Base-by-base conservation (phyloP, 2,113 vertebrate genomes). In the Dryoscopus gambensis region DNA sequence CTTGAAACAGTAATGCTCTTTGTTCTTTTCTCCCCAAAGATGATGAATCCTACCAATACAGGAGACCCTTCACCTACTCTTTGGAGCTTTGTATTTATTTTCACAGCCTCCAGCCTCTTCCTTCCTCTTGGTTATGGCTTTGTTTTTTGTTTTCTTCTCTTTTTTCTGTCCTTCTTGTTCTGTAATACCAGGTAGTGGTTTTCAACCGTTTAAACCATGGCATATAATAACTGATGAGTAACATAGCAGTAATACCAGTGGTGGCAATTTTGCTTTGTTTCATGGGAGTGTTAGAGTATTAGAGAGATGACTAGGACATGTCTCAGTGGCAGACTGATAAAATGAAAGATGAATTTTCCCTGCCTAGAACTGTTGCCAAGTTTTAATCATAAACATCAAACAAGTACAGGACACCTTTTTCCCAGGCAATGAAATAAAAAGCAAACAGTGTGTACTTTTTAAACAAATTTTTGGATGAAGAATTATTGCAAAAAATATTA, bases 261-360 rank as follows among this genome's bases (percentile, higher is more conserved):
- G 97, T 97, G 98, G 97, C 97, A 96, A 70, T 96, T 97, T 90
- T 87, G 73, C 95, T 97, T 98, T 97, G 97, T 97, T 97, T 84
- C 67, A 63, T 88, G 91, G 97, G 93, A 96, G 89, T 39, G 86
- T 94, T 76, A 92, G 76, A 84, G 89, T 44, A 84, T 96, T 96
- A 93, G 53, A 73, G 4, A 31, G 94, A 90, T 94, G 64, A 89
- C 94, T 94, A 93, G 74, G 88, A 17, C 21, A 47, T 93, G 95
- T 67, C 92, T 79, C 95, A 95, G 94, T 96, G 84, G 53, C 89
- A 94, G 76, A 89, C 71, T 80, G 56, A 50, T 86, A 84, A 82
- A 84, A 84, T 80, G 78, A 65, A 84, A 93, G 49, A 92, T 73
- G 90, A 94, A 85, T 87, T 95, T 94, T 93, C 49, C 92, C 86